A percentile compares a stretch with the other conserved stretches of the same genome.
phyloP scores from a whole-genome alignment of 2,888 invertebrate genomes.

The Bedellia somnulentella region DNA sequence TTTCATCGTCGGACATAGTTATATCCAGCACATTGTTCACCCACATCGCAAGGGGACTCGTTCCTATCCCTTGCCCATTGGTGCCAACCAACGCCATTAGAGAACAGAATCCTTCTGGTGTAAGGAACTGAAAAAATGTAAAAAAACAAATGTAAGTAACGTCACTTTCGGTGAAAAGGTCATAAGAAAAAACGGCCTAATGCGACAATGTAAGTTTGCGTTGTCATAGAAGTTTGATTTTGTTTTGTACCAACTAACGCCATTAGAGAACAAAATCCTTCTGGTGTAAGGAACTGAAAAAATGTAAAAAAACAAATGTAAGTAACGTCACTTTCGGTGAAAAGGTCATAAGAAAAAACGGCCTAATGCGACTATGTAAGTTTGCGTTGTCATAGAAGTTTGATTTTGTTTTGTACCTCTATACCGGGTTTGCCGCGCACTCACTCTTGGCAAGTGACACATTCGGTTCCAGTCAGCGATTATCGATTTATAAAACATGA shows the following conservation, averaged over 20 bases:
- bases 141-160: too few relatives aligned
- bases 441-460: too few relatives aligned
- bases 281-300: constrained; percentile 70
- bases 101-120: constrained; percentile 79
- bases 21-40: constrained; percentile 74
- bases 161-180: too few relatives aligned
- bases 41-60: constrained; percentile 88
- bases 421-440: too few relatives aligned
- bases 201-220: background rate
- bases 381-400: background rate
- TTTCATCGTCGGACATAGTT: constrained; percentile 67
- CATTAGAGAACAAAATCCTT: constrained; percentile 75
- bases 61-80: constrained; percentile 95
- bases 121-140: constrained; percentile 67
- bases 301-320: too few relatives aligned
- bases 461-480: too few relatives aligned
- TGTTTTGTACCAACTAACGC: constrained; percentile 80
- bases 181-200: too few relatives aligned
- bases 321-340: too few relatives aligned
- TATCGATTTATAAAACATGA: too few relatives aligned
- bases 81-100: constrained; percentile 75
- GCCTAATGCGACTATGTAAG: background rate
- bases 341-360: too few relatives aligned
- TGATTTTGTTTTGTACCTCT: constrained; percentile 73
- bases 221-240: background rate